Conservation (phyloP, 2,113 vertebrate species). For the Cichladusa arquata region DNA sequence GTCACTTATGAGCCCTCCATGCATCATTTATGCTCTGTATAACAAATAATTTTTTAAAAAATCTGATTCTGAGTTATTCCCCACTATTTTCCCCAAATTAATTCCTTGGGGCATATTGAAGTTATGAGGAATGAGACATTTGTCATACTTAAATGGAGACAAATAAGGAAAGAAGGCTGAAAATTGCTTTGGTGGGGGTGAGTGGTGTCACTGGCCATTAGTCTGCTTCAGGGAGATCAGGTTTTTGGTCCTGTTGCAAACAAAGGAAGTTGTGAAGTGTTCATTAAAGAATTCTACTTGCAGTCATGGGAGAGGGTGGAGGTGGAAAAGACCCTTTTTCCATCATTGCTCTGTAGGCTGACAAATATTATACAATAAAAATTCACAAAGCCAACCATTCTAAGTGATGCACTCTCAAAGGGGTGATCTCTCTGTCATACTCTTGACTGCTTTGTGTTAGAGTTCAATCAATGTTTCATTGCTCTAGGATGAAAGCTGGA, state of each 20-base stretch:
- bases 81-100: background rate
- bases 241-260: background rate
- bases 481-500: background rate
- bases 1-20: background rate
- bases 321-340: background rate
- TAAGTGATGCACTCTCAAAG: background rate
- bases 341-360: background rate
- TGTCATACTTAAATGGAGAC: background rate
- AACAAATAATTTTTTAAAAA: background rate
- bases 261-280: background rate
- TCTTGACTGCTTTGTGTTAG: background rate
- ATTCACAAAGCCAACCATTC: background rate
- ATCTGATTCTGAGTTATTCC: background rate
- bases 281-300: background rate
- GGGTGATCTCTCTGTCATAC: background rate
- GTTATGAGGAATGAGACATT: background rate
- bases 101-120: background rate
- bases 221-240: background rate
- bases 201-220: background rate
- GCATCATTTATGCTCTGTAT: background rate
- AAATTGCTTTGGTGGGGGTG: background rate
- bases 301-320: background rate
- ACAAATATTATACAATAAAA: background rate
- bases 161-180: background rate
- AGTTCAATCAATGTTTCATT: background rate